Evolutionary conservation across 2,797 vertebrate species (phyloP), one percentile per base, ranked within the genome.

Genomic region (Sciurus vulgaris): DNA sequence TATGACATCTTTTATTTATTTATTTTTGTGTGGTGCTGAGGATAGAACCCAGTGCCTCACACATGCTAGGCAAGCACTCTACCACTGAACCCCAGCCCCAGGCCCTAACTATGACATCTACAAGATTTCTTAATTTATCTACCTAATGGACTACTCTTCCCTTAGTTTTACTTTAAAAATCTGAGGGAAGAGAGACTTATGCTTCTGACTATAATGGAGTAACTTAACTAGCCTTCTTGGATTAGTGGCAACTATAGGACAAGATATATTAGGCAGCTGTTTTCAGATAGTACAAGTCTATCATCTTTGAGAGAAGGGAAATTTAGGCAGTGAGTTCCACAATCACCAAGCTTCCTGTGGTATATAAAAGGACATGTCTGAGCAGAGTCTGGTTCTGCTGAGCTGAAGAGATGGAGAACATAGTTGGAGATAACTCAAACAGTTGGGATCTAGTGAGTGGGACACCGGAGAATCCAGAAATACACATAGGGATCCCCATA

Each of bases 121-220:
- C 44, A 17, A 83, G 33, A 12, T 89, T 92, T 78, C 65, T 67
- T 86, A 18, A 69, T 92, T 89, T 86, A 83, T 56, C 22, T 81
- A 72, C 28, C 30, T 73, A 5, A 63, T 4, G 15, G 9, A 24
- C 56, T 86, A 28, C 38, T 83, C 24, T 73, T 90, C 59, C 47
- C 24, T 89, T 86, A 95, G 70, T 83, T 81, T 35, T 35, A 89
- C 69, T 89, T 85, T 3, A 85, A 35, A 69, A 69, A 49, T 87
- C 15, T 33, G 22, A 96, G 44, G 30, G 24, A 82, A 73, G 17
- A 44, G n/a, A 65, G 33, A 69, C 51, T 78, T 83, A 30, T 44
- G 67, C 33, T 49, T 72, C 14, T 11, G 88, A 33, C 38, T 33
- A 18, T 54, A 35, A 49, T 61, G 47, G 44, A n/a, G 38, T 81